These are phyloP conservation scores for Elgonia sp. DNA, from an alignment of 2,888 invertebrate genomes.

Conservation along the genomic window DNA sequence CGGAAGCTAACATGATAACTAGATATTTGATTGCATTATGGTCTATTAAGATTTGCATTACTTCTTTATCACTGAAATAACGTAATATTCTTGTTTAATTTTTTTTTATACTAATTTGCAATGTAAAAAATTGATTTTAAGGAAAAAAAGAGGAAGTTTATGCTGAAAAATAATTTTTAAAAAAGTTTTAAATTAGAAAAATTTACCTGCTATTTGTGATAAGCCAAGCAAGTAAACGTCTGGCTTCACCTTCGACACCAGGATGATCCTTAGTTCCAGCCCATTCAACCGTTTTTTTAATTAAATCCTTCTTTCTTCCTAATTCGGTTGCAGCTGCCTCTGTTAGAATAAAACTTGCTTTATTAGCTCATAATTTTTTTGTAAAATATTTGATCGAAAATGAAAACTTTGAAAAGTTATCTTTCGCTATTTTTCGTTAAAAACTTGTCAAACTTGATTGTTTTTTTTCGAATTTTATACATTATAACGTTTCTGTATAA, in stretches of 20 bases:
- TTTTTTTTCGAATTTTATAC: too few species aligned
- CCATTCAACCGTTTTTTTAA: constrained; percentile 92
- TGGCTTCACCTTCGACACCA: constrained; percentile 94
- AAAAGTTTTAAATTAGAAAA: constrained; percentile 2
- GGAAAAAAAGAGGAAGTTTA: too few species aligned
- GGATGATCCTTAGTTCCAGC: constrained; percentile 93
- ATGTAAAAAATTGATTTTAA: too few species aligned
- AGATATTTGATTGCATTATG: constrained; percentile 92
- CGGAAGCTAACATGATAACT: constrained; percentile 94
- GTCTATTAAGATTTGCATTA: constrained; percentile 87
- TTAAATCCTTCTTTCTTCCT: constrained; percentile 89
- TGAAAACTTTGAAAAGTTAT: too few species aligned
- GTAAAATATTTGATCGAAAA: not conserved
- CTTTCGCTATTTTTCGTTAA: too few species aligned
- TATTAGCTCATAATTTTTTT: not conserved
- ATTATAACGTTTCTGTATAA: too few species aligned
- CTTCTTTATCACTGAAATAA: constrained; percentile 85
- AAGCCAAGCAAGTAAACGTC: constrained; percentile 93
- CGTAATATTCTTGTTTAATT: too few species aligned
- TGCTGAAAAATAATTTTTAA: too few species aligned
- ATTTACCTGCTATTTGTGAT: constrained; percentile 90
- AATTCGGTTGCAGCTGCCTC: constrained; percentile 91
- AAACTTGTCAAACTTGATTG: too few species aligned
- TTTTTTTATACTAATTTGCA: too few species aligned
- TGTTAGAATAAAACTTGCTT: constrained; percentile 84